These are phyloP conservation scores for Caenorhabditis sp. DNA, from an alignment of 2,888 invertebrate species.

Conservation along the genomic window DNA sequence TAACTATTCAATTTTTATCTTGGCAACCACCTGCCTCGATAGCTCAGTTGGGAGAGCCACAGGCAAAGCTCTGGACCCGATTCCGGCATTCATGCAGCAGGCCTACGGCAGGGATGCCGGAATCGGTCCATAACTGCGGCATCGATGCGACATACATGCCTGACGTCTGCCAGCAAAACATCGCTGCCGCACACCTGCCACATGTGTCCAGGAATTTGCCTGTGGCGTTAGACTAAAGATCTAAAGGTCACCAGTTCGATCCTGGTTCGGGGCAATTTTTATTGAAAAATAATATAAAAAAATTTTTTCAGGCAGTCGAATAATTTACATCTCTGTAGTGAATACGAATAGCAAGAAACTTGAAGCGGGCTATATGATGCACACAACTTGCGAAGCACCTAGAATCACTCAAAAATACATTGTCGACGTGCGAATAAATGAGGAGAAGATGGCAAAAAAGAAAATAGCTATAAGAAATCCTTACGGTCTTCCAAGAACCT, in stretches of 20 bases:
- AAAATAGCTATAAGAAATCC: constrained; percentile 39
- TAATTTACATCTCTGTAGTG: constrained; percentile 23
- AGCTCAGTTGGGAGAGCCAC: constrained; percentile 71
- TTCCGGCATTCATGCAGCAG: too few species aligned
- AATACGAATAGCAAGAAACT: constrained; percentile 19
- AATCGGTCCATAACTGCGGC: too few species aligned
- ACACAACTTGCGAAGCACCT: constrained; percentile 18
- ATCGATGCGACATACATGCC: too few species aligned
- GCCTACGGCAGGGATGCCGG: too few species aligned
- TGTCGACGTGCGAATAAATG: constrained; percentile 21
- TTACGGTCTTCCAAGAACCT: constrained; percentile 36
- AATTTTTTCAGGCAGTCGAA: constrained; percentile 28
- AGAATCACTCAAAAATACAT: constrained; percentile 24
- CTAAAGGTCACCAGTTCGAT: constrained; percentile 71
- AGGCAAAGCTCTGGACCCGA: too few species aligned
- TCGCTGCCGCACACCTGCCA: too few species aligned
- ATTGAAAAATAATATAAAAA: too few species aligned
- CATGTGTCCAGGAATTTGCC: too few species aligned
- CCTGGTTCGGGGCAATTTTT: constrained; percentile 66
- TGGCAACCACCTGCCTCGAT: constrained; percentile 9
- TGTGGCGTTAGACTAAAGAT: constrained; percentile 71
- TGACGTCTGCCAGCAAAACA: too few species aligned
- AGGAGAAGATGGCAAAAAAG: constrained; percentile 19
- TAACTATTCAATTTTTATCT: background rate
- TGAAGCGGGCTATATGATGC: constrained; percentile 17